Conservation (phyloP, 2,888 invertebrate genomes). For the Siphonodentalium dalli region DNA sequence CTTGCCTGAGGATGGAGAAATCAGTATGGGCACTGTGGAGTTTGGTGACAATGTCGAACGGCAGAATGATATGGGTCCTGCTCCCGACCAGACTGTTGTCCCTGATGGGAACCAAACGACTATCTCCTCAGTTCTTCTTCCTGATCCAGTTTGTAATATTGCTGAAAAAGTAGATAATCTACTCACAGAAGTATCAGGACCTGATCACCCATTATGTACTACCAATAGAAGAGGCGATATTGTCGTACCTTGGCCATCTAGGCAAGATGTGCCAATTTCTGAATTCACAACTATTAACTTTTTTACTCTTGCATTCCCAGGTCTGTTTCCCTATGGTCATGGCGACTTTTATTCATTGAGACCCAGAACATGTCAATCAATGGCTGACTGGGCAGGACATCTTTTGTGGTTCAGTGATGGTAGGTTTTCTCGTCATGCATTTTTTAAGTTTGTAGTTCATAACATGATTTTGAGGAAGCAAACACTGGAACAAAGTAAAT, state of each 20-base stretch:
- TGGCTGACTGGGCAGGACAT: slow-evolving; percentile 29
- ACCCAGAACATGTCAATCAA: slow-evolving; percentile 15
- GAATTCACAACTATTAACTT: slow-evolving; percentile 27
- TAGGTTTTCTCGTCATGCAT: slow-evolving; percentile 17
- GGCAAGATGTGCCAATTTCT: slow-evolving; percentile 21
- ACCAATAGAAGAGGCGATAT: slow-evolving; percentile 8
- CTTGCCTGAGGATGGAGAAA: slow-evolving; percentile 20
- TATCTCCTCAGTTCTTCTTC: slow-evolving; percentile 17
- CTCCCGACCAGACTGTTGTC: slow-evolving; percentile 15
- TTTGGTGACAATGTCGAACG: background rate
- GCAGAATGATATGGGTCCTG: slow-evolving; percentile 21
- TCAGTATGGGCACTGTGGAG: slow-evolving; percentile 4
- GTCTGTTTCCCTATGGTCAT: slow-evolving; percentile 18
- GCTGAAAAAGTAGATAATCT: slow-evolving; percentile 15
- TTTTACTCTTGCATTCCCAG: slow-evolving; percentile 20
- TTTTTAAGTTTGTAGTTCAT: slow-evolving; percentile 18
- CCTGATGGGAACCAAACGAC: slow-evolving; percentile 12
- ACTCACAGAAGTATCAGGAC: slow-evolving; percentile 2
- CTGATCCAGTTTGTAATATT: slow-evolving; percentile 21
- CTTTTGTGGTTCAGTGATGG: slow-evolving; percentile 24
- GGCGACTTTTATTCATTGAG: slow-evolving; percentile 19
- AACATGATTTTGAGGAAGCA: slow-evolving; percentile 21
- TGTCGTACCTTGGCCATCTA: slow-evolving; percentile 27
- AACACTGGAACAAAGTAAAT: slow-evolving; percentile 17
- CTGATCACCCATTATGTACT: no score